phyloP scores from a whole-genome alignment of 2,113 vertebrate genomes.

The Columba janthina region DNA sequence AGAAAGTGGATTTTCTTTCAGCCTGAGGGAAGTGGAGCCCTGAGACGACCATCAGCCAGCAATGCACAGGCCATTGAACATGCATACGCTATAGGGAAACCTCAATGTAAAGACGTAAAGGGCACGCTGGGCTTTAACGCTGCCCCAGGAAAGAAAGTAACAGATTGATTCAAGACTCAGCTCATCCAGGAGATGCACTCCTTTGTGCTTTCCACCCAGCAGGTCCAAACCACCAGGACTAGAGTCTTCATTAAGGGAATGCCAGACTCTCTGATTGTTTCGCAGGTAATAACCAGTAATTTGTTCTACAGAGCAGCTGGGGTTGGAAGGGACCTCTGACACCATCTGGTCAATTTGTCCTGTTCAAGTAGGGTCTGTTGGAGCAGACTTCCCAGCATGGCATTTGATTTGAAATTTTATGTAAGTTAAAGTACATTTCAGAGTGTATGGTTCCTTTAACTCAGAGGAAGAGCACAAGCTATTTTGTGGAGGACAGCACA shows the following conservation, averaged over 20 bases:
- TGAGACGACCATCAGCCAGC: not conserved
- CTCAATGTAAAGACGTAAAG: not conserved
- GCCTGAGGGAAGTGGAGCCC: not conserved
- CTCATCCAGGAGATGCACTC: not conserved
- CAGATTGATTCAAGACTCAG: not conserved
- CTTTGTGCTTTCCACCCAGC: not conserved
- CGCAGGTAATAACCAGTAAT: not conserved
- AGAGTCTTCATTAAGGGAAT: not conserved
- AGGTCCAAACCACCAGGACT: not conserved
- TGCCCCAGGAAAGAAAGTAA: not conserved
- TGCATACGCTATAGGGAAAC: not conserved
- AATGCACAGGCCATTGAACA: not conserved
- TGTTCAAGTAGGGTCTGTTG: not conserved
- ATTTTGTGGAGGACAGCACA: too few relatives aligned
- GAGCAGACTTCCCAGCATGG: not conserved
- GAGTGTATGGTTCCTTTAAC: not conserved
- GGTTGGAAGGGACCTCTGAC: not conserved
- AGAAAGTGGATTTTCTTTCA: not conserved
- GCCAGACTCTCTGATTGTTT: not conserved
- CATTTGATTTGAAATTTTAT: not conserved
- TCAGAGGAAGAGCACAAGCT: not conserved
- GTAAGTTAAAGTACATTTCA: not conserved
- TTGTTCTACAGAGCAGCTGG: not conserved
- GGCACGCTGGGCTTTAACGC: not conserved
- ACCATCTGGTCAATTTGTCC: rapidly evolving